A percentile compares a stretch with the other conserved stretches of the same genome.
Conservation (phyloP, 2,113 vertebrate genomes). For the Chlamydotis undulata region DNA sequence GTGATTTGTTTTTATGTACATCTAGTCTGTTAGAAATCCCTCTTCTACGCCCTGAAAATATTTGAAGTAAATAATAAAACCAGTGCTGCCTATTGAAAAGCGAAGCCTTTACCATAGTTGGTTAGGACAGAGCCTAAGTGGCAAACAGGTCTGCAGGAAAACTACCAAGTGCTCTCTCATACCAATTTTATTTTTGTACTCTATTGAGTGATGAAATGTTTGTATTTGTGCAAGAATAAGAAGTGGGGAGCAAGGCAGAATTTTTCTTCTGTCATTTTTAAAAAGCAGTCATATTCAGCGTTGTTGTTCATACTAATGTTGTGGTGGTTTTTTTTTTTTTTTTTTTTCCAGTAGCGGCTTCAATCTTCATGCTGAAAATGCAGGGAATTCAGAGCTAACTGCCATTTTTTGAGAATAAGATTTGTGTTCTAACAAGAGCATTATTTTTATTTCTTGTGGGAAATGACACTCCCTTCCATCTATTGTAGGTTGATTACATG, state of each 20-base stretch:
- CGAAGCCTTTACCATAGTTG: not conserved
- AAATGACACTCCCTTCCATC: not conserved
- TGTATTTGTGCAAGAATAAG: not conserved
- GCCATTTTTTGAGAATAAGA: not conserved
- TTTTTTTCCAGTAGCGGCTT: not conserved
- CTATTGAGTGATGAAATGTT: not conserved
- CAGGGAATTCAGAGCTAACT: conserved; percentile 34
- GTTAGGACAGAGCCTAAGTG: not conserved
- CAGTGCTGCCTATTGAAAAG: not conserved
- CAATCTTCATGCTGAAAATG: not conserved
- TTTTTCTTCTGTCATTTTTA: not conserved
- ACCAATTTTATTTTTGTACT: not conserved
- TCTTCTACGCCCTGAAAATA: not conserved
- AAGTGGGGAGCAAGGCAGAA: not conserved
- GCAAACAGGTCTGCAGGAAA: not conserved
- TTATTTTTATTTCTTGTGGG: not conserved
- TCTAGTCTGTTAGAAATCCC: not conserved
- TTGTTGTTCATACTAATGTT: not conserved
- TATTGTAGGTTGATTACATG: conserved; percentile 96
- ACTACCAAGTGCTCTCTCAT: not conserved
- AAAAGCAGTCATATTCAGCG: not conserved
- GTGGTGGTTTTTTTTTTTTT: too few relatives aligned
- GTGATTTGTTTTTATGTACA: not conserved
- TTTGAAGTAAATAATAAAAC: not conserved
- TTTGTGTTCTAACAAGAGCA: not conserved